phyloP scores from a whole-genome alignment of 2,113 vertebrate species.

The Urocitellus parryii region DNA sequence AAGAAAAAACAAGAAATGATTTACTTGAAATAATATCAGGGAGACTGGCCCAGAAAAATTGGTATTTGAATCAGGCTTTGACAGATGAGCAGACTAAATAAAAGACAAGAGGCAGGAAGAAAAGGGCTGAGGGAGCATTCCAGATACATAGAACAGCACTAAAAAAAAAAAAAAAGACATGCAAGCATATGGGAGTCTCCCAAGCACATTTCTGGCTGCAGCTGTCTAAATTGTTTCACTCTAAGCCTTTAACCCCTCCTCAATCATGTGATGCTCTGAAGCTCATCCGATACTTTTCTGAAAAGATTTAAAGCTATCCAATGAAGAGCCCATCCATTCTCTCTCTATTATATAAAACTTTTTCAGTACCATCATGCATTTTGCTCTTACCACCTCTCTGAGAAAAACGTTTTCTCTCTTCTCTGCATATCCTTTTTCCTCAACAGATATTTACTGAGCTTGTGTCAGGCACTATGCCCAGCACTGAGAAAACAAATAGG shows the following conservation, averaged over 20 bases:
- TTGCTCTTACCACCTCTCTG: background rate
- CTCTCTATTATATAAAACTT: background rate
- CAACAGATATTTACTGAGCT: background rate
- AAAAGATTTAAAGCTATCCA: background rate
- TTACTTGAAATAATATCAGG: conserved; percentile 20
- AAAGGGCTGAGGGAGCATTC: background rate
- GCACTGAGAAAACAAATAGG: background rate
- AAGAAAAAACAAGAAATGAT: background rate
- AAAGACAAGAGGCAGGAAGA: background rate
- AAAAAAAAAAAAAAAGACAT: background rate
- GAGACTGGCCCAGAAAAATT: background rate
- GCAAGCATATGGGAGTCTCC: background rate
- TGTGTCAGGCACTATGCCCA: background rate
- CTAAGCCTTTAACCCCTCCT: background rate
- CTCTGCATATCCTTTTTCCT: conserved; percentile 9
- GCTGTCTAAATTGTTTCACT: conserved; percentile 15
- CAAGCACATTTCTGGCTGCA: background rate
- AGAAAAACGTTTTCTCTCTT: background rate
- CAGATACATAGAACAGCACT: background rate
- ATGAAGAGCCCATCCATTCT: background rate
- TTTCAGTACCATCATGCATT: background rate
- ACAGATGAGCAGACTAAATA: background rate
- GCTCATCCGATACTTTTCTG: background rate
- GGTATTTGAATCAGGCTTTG: background rate
- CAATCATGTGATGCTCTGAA: accelerated